phyloP scores from a whole-genome alignment of 2,797 vertebrate genomes.

The Poliocrania exsul region DNA sequence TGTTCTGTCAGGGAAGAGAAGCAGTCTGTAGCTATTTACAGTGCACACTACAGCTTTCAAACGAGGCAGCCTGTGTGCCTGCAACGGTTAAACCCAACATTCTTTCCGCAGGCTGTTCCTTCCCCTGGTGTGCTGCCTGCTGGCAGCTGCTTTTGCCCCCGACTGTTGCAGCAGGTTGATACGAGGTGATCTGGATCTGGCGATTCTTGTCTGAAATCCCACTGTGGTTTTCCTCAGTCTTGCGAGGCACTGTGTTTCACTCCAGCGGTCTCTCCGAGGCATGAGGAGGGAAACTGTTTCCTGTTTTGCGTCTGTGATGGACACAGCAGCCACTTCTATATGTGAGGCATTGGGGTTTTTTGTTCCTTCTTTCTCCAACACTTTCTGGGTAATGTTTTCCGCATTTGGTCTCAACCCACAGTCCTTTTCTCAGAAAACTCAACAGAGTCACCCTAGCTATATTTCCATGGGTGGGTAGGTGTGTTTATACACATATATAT shows the following conservation, averaged over 20 bases:
- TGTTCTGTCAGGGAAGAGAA: slow-evolving; percentile 21
- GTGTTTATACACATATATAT: background rate
- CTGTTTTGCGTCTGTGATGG: background rate
- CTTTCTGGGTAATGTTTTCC: slow-evolving; percentile 56
- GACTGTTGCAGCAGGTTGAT: background rate
- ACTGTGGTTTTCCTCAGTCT: background rate
- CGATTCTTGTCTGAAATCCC: background rate
- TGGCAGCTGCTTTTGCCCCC: background rate
- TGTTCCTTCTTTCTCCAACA: slow-evolving; percentile 15
- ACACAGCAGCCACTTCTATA: slow-evolving; percentile 3
- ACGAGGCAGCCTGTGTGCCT: background rate
- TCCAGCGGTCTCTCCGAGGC: background rate
- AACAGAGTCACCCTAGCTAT: background rate
- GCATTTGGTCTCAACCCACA: slow-evolving; percentile 12
- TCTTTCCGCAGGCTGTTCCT: background rate
- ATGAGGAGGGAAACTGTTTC: background rate
- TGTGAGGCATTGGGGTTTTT: background rate
- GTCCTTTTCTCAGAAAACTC: slow-evolving; percentile 42
- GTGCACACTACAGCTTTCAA: background rate
- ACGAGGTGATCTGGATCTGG: background rate
- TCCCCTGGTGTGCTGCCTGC: background rate
- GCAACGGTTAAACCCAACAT: background rate
- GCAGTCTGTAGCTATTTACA: background rate
- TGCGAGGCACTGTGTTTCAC: background rate
- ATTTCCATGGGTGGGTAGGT: background rate